phyloP scores from a whole-genome alignment of 2,888 invertebrate genomes.

The Harpalus rubripes region DNA sequence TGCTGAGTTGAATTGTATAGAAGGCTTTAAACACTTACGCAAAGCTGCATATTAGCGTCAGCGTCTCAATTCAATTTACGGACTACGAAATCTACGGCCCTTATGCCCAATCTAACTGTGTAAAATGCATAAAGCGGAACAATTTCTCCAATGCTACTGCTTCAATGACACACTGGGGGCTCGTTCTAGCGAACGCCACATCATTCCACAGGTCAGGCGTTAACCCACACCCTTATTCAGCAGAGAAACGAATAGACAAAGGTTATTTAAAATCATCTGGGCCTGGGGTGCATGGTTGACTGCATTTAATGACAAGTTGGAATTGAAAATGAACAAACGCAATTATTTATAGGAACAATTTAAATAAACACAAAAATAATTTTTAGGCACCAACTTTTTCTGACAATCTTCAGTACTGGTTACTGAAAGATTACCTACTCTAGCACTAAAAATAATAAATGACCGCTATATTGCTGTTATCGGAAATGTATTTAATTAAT shows the following conservation, averaged over 20 bases:
- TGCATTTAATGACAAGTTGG: no score
- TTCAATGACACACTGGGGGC: constrained; percentile 71
- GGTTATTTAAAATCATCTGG: background rate
- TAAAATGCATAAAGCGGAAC: constrained; percentile 68
- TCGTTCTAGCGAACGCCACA: constrained; percentile 71
- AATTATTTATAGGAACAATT: no score
- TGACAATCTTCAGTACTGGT: no score
- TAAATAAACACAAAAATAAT: no score
- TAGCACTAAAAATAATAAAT: no score
- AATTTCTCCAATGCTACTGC: constrained; percentile 68
- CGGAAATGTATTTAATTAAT: no score
- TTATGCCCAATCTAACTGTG: constrained; percentile 70
- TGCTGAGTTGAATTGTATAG: no score
- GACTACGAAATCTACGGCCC: background rate
- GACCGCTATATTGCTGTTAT: no score
- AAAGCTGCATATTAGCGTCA: constrained; percentile 2
- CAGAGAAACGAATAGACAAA: background rate
- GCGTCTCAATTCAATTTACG: background rate
- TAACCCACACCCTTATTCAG: background rate
- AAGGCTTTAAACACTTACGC: background rate
- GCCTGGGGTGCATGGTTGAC: no score
- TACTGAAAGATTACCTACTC: no score
- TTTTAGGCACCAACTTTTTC: no score
- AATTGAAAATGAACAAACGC: no score
- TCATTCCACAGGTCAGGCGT: constrained; percentile 71